Base-by-base conservation (phyloP, 2,888 invertebrate species). In the Epirrita christyi region DNA sequence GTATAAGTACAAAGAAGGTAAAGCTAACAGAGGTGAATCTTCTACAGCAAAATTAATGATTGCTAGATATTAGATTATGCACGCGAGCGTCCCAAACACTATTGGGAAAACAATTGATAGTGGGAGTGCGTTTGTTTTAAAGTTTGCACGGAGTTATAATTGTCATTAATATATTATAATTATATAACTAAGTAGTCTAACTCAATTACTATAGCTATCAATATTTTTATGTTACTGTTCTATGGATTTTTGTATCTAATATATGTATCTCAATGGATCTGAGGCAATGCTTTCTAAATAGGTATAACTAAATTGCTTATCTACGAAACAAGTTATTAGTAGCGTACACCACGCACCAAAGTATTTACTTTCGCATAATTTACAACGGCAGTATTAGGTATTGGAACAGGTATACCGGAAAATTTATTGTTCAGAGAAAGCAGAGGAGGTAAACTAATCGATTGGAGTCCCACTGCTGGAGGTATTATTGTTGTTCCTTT, bases 341-440 rank as follows among this genome's bases (percentile, higher is more conserved):
- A 74, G 70, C 37, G 68, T 55, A 42, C 72, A 67, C 11, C 55
- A 42, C 72, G 67, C 11, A 86, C 66, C 34, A 88, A 63, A 1
- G 88, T 86, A 59, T 83, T 87, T 2, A 89, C 73, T 73, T 86
- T 88, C 40, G 85, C 80, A 49, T 90, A 90, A 64, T 83, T 84
- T 0, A 90, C 80, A 6, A 90, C 71, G 0, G 88, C 86, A n/a
- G 86, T 83, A 53, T 90, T 90, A 0, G 89, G 88, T 64, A 90
- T 86, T 0, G 89, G 89, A 0, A 90, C 84, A 0, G 89, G 89
- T 55, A 90, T 83, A 6, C 77, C 67, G 0, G 86, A 81, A 11
- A 88, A 60, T 55, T 86, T 89, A 42, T 80, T 84, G 61, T 88
- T 87, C 0, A 90, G 67, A 1, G 81, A 68, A 0, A 89, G 64